Evolutionary conservation across 2,797 vertebrate species (phyloP), one percentile per base, ranked within the genome.

Genomic region (Adrianichthys oophorus): DNA sequence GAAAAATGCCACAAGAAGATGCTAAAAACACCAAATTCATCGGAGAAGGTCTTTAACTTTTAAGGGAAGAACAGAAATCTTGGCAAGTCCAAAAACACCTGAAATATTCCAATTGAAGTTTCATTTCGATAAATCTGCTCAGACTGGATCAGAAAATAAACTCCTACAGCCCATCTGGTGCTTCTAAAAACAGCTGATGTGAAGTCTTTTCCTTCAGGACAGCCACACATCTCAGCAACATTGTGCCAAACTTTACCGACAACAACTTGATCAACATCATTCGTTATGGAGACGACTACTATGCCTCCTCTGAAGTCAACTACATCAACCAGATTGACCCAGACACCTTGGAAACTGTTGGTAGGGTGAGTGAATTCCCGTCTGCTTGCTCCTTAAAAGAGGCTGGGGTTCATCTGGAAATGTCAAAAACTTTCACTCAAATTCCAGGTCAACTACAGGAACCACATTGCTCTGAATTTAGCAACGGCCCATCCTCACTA

Each of bases 211-310:
- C 32, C 32, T 37, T 10, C 71, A 98, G 97, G 79, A 90, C 91
- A 0, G 94, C 98, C 80, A 89, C 93, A 0, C 95, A 98, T 72
- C 75, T 98, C 63, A 83, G 89, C 52, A 95, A 96, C 65, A 76
- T 86, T 64, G 91, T 98, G 78, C 94, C 97, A 0, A 92, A 98
- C 78, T 98, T 98, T 90, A 98, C 97, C 0, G 97, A 98, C 88
- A 99, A 98, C 89, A 97, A 96, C 85, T 54, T 99, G 66, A 94
- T 99, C 74, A 98, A 97, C 85, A 93, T 99, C 43, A 93, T 98
- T 70, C 94, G 85, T 73, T 93, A 92, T 41, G 96, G 96, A 1
- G 76, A 91, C 18, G 94, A 97, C 68, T 95, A 93, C 85, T 99
- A 95, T 47, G 94, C 95, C 0, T 92, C 94, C 54, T 94, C 94